Evolutionary conservation across 2,113 vertebrate species (phyloP).

Genomic region (Alosa alosa): DNA sequence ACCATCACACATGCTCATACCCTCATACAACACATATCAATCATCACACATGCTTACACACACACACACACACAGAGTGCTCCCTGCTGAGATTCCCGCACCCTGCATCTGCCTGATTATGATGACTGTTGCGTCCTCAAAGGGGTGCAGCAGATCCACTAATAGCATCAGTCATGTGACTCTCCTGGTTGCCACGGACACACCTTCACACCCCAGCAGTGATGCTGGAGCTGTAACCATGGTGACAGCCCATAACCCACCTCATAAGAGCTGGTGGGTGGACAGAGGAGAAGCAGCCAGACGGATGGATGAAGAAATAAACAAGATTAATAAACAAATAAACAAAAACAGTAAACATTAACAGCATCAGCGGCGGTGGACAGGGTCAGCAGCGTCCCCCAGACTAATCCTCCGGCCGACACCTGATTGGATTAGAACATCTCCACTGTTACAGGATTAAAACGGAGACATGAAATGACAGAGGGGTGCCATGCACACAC

Average conservation of each 20-base stretch:
- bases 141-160: background rate
- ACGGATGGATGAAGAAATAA: background rate
- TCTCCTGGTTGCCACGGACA: background rate
- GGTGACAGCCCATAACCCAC: background rate
- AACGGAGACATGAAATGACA: background rate
- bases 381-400: background rate
- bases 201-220: background rate
- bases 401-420: background rate
- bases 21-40: background rate
- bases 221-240: background rate
- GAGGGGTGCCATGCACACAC: background rate
- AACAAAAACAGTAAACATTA: background rate
- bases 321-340: background rate
- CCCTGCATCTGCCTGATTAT: background rate
- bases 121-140: background rate
- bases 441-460: background rate
- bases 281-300: background rate
- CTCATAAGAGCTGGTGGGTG: no score
- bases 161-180: background rate
- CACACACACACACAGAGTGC: background rate
- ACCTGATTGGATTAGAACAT: background rate
- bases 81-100: no score
- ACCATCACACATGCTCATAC: no score
- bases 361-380: background rate
- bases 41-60: background rate